phyloP scores from a whole-genome alignment of 2,797 vertebrate species.

The Lycodopsis pacificus region DNA sequence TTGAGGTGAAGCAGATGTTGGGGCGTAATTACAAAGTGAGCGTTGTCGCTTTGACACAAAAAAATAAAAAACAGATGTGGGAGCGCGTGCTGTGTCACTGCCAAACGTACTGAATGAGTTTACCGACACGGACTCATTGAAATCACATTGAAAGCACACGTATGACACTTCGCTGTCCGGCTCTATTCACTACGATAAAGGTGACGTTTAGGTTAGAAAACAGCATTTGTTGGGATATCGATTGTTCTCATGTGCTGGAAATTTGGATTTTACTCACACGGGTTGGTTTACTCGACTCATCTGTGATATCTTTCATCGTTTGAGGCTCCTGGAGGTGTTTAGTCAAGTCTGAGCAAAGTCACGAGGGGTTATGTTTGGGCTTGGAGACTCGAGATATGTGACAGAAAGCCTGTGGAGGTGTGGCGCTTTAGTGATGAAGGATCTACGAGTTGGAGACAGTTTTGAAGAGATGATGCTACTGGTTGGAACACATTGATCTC shows the following conservation, averaged over 20 bases:
- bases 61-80: constrained; percentile 6
- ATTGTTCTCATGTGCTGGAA: not conserved
- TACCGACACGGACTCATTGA: constrained; percentile 35
- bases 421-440: not conserved
- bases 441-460: not conserved
- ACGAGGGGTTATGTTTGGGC: constrained; percentile 11
- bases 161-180: constrained; percentile 18
- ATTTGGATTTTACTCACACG: constrained; percentile 4
- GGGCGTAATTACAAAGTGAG: constrained; percentile 31
- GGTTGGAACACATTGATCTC: not conserved
- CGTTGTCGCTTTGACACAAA: not conserved
- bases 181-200: constrained; percentile 31
- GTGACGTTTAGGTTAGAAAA: constrained; percentile 1
- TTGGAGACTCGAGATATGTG: constrained; percentile 5
- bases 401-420: not conserved
- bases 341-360: constrained; percentile 9
- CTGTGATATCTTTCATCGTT: not conserved
- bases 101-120: constrained; percentile 26
- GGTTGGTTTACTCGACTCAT: constrained; percentile 14
- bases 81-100: constrained; percentile 16
- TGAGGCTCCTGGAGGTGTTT: not conserved
- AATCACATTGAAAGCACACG: constrained; percentile 18
- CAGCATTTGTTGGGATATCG: constrained; percentile 26
- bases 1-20: constrained; percentile 19
- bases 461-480: not conserved